These are phyloP conservation scores for Platerodrilus igneus DNA, from an alignment of 2,888 invertebrate genomes.

Conservation along the genomic window DNA sequence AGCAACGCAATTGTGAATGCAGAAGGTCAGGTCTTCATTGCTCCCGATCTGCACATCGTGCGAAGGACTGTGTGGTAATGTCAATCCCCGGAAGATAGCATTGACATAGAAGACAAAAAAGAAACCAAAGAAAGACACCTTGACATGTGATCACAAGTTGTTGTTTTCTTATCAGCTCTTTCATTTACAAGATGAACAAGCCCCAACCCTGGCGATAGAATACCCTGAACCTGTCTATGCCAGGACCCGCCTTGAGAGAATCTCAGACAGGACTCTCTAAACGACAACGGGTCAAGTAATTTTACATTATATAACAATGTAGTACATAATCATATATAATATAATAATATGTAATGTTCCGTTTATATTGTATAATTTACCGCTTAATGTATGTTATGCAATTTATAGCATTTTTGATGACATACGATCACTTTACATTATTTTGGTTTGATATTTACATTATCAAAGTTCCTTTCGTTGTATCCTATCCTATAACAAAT, in stretches of 20 bases:
- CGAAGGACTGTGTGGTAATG: slow-evolving; percentile 12
- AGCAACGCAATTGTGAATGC: no score
- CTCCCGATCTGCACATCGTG: slow-evolving; percentile 10
- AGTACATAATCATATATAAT: no score
- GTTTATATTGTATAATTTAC: no score
- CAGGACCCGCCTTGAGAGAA: slow-evolving; percentile 8
- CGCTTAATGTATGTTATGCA: no score
- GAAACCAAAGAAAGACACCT: slow-evolving; percentile 3
- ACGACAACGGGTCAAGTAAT: slow-evolving; percentile 7
- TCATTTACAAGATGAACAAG: background rate
- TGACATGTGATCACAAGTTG: slow-evolving; percentile 1
- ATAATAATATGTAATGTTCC: no score
- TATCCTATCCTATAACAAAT: no score
- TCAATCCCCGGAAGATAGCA: slow-evolving; percentile 9
- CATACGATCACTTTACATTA: no score
- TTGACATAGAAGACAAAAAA: slow-evolving; percentile 3
- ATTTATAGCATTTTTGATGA: no score
- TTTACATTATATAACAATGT: no score
- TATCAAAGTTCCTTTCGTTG: no score
- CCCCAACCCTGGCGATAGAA: slow-evolving; percentile 3
- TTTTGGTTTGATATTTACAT: no score
- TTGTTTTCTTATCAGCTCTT: background rate
- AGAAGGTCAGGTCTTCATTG: slow-evolving; percentile 5
- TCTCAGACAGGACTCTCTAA: slow-evolving; percentile 7
- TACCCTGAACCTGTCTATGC: slow-evolving; percentile 4